Evolutionary conservation across 2,888 invertebrate species (phyloP), one percentile per base, ranked within the genome.

Genomic region (Melanostoma scalare): DNA sequence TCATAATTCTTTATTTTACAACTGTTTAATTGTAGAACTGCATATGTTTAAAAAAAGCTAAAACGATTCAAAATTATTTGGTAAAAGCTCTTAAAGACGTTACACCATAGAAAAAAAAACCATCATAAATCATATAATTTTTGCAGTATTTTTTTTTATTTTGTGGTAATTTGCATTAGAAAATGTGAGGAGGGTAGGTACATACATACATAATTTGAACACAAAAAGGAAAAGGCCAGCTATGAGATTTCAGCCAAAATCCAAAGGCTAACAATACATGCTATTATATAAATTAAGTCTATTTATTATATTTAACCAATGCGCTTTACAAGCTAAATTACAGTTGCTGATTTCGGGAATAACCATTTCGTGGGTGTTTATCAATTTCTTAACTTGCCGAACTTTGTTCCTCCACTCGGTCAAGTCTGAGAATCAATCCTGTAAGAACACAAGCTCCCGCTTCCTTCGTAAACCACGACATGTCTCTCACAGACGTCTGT

Each of bases 391-490:
- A 82, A 44, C 81, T 77, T 36, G 53, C 71, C 10, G 58, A 9
- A 33, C 31, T 53, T 78, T 68, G 82, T 20, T 30, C 52, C 9
- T 87, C 86, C 30, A 88, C 81, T 65, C 87, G 88, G 44, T 90
- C 90, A 63, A 91, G 80, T 85, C 90, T 91, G 6, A 91, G 87
- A 56, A 91, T 89, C 55, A 91, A 84, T 20, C 91, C 91, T 33
- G 90, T 91, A 53, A 91, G 89, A 31, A 91, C 88, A 87, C 91
- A 91, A 56, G 91, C 91, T 5, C 91, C 91, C 1, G 91, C 90
- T 84, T 91, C 91, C 85, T 91, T 91, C 38, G 91, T 91, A 50
- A 91, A 91, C 91, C 91, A 91, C 55, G 90, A 89, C 65, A 89
- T 88, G 86, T 90, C 89, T 73, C 89, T 90, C n/a, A 90, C 85